phyloP scores from a whole-genome alignment of 2,113 vertebrate genomes.

The Actenoides hombroni region DNA sequence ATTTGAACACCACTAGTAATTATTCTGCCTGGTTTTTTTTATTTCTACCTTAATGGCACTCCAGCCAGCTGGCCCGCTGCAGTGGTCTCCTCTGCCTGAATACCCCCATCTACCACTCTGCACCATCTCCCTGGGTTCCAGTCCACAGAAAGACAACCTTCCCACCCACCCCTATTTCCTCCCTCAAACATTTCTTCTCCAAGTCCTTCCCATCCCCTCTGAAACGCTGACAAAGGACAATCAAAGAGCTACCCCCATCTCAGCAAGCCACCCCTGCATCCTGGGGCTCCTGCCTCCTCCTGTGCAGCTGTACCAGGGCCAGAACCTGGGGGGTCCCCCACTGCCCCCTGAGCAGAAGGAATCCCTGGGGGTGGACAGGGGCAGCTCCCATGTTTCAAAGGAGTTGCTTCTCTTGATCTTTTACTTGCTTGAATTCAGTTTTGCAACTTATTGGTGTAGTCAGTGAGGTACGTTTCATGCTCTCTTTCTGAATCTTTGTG shows the following conservation, averaged over 20 bases:
- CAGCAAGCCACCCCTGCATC: not conserved
- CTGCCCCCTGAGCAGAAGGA: not conserved
- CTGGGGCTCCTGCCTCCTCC: not conserved
- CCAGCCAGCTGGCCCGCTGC: not conserved
- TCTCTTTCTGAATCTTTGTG: not conserved
- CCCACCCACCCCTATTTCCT: not conserved
- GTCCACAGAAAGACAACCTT: not conserved
- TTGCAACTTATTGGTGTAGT: not conserved
- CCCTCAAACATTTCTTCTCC: not conserved
- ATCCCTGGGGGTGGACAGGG: not conserved
- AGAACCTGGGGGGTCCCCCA: not conserved
- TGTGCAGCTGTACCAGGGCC: accelerated
- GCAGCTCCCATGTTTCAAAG: too few relatives aligned
- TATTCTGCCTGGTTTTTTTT: not conserved
- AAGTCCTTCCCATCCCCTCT: not conserved
- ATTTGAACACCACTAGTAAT: not conserved
- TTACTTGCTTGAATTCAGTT: not conserved
- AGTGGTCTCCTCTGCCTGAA: not conserved
- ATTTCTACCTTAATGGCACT: not conserved
- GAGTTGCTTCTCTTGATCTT: not conserved
- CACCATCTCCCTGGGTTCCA: not conserved
- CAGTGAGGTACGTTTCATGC: not conserved
- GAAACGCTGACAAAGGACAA: not conserved
- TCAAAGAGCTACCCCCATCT: not conserved
- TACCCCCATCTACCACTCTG: not conserved